A percentile compares a stretch with the other conserved stretches of the same genome.
Evolutionary conservation across 2,113 vertebrate genomes (phyloP).

Genomic region (Coptodon bakossiorum): DNA sequence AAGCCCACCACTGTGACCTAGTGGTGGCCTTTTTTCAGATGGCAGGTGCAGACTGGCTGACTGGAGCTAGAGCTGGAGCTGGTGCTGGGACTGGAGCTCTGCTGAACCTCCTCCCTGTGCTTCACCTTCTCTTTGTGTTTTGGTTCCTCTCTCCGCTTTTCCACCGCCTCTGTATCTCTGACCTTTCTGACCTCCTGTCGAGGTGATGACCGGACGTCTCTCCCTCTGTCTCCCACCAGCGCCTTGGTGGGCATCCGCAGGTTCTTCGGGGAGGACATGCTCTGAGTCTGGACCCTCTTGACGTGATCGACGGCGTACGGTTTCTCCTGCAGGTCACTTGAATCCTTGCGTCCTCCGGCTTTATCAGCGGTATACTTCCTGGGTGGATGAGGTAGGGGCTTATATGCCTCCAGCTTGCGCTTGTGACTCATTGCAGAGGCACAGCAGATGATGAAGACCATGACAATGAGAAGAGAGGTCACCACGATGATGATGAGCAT

Average conservation of each 20-base stretch:
- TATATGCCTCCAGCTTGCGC: slow-evolving; percentile 89
- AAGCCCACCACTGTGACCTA: background rate
- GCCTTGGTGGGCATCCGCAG: slow-evolving; percentile 76
- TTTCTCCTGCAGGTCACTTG: slow-evolving; percentile 75
- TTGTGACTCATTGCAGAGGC: slow-evolving; percentile 86
- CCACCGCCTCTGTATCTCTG: slow-evolving; percentile 57
- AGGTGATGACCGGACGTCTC: slow-evolving; percentile 46
- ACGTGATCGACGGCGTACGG: slow-evolving; percentile 69
- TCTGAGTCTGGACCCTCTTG: slow-evolving; percentile 79
- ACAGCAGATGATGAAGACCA: slow-evolving; percentile 88
- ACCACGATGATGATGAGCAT: slow-evolving; percentile 86
- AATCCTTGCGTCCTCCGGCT: slow-evolving; percentile 62
- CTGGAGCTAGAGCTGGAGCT: slow-evolving; percentile 38
- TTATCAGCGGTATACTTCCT: slow-evolving; percentile 77
- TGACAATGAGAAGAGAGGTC: slow-evolving; percentile 82
- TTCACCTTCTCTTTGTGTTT: slow-evolving; percentile 51
- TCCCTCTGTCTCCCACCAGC: slow-evolving; percentile 55
- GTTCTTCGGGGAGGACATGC: slow-evolving; percentile 77
- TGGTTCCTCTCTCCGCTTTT: slow-evolving; percentile 57
- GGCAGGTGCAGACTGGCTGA: slow-evolving; percentile 69
- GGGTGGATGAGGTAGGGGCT: slow-evolving; percentile 74
- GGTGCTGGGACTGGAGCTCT: slow-evolving; percentile 31
- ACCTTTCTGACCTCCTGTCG: slow-evolving; percentile 58
- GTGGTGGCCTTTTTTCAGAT: slow-evolving; percentile 65
- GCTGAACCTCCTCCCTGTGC: slow-evolving; percentile 50